Base-by-base conservation (phyloP, 1,140 invertebrate genomes). In the Nilaparvata lugens region DNA sequence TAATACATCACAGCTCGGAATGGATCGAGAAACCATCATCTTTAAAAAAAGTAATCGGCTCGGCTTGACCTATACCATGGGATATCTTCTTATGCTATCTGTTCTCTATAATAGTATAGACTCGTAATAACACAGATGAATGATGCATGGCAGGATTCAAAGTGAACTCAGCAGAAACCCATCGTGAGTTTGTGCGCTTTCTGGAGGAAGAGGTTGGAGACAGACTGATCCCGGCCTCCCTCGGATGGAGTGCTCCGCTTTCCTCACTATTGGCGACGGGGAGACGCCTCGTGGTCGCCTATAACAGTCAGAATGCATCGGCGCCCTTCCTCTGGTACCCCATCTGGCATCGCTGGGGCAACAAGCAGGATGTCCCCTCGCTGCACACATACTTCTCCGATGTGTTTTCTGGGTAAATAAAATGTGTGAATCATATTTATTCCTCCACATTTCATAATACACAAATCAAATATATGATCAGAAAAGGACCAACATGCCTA, bases 271-370 rank as follows among this genome's bases (percentile, higher is more conserved):
- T 81, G 80, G 64, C 67, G 2, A 69, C 70, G 0, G 71, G 73
- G 2, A 76, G 74, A 62, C 74, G 80, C 52, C 66, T 84, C 0
- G 77, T 85, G 53, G 68, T 85, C 4, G 77, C 79, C 14, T 85
- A 84, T 60, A 79, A 83, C 55, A 68, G 79, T 9, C 55, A 62
- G 16, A 58, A 65, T 2, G 67, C 76, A 1, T 71, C 75, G 5
- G 28, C 28, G 1, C 60, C 63, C 0, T 54, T 51, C 5, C 62
- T 79, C 0, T 81, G 76, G 75, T 67, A 69, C 18, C 70, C 72
- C 11, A 76, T 79, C 2, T 68, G 73, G 21, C 83, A 85, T 54
- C 74, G 80, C 43, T 84, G 83, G 83, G 82, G 80, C 11, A 77
- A 84, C 65, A 79, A 78, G 5, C 76, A 80, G 53, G 74, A 64